Evolutionary conservation across 2,113 vertebrate species (phyloP), one percentile per base, ranked within the genome.

Genomic region (Scortum barcoo): DNA sequence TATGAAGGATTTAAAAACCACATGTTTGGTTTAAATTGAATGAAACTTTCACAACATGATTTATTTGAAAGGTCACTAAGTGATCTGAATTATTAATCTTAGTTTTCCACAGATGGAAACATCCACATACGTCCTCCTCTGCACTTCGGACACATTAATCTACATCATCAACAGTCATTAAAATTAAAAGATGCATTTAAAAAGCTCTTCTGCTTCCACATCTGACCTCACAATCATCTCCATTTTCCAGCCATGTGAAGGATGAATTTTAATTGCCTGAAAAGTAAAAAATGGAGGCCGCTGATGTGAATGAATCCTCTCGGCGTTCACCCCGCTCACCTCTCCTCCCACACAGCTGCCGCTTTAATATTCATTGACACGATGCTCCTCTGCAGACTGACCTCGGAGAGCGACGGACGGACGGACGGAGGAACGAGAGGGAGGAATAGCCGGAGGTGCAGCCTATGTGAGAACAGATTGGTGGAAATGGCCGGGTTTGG

Each of bases 291-390:
- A 78, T 80, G 76, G 76, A 70, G 70, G 40, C 12, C 68, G 56
- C n/a, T 3, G 76, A 76, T 70, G 76, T 75, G 83, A 85, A 65
- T 57, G 82, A 62, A 62, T 84, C 76, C 71, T 79, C 72, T 71
- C 22, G 48, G 67, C 22, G 75, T 33, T 80, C 81, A 72, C 81
- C 85, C 61, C 9, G 66, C 36, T 81, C 81, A 78, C 78, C 81
- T 78, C 75, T 76, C 86, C 86, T 73, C 86, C 86, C 81, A 88
- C 86, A 28, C 86, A 78, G 78, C 85, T 71, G 76, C 80, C 16
- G 85, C 74, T 78, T 85, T 62, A 78, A 75, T 81, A 75, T 85
- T 81, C 82, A 68, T 57, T 10, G 28, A 62, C 61, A 50, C 1
- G 24, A 46, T 26, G 9, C 6, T 79, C 61, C 85, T 75, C 63